Base-by-base conservation (phyloP, 2,113 vertebrate species). In the Sterrhoptilus dennistouni region DNA sequence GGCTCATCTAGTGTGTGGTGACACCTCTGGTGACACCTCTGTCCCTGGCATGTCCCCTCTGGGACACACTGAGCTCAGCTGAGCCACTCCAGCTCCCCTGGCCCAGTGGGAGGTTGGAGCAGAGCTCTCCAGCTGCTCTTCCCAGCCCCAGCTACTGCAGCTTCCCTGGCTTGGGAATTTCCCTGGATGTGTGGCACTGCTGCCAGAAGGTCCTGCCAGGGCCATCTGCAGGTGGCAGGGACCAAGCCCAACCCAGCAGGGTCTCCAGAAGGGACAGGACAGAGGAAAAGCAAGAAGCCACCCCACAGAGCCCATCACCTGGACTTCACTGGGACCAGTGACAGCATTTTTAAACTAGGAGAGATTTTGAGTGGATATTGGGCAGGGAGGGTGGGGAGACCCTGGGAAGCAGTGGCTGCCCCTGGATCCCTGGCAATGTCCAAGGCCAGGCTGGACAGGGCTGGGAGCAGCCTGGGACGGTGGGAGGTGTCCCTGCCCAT, bases 1-100 rank as follows among this genome's bases (percentile, higher is more conserved):
- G 64, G 66, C 53, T 81, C 38, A 14, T 3, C 18, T 2, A 11
- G n/a, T 47, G 42, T 0, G 0, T 38, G 87, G 44, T 68, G n/a
- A 3, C 70, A 61, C 47, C 29, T 22, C 23, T 45, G 80, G 65
- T 70, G 27, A n/a, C 53, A 42, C 7, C 29, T 72, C 40, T 24
- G 20, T 14, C 28, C 17, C 50, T 38, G 47, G 47, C 17, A 36
- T 10, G 2, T 21, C 17, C 56, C 18, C 33, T 20, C 6, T 13
- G 36, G 54, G 45, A 45, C 7, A 29, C 45, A 12, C 11, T 2
- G 2, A 57, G 89, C 54, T 66, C 74, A 49, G 75, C 54, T 35
- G 69, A 69, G 71, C 0, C 1, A 11, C 20, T 3, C 6, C 28
- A 45, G 64, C 68, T 33, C 23, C 8, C 31, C 40, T 23, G 35